Conservation (phyloP, 1,140 invertebrate species). For the Spodoptera frugiperda region DNA sequence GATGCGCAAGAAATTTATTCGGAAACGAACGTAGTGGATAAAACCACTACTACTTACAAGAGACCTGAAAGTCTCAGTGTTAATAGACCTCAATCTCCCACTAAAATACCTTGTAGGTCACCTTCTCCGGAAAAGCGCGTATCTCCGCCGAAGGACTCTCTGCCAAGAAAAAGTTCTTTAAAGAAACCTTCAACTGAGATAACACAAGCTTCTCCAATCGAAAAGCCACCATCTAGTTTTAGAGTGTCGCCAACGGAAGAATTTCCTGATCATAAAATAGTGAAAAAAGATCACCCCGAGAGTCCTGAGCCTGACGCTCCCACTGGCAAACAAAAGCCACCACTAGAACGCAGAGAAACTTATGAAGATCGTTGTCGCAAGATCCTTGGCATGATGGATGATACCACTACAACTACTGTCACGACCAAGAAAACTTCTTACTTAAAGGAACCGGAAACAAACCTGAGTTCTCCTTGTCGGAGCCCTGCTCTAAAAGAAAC, state of each 20-base stretch:
- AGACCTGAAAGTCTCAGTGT: constrained; percentile 56
- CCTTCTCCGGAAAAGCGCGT: constrained; percentile 74
- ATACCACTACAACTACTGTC: constrained; percentile 63
- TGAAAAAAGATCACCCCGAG: constrained; percentile 70
- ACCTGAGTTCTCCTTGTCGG: constrained; percentile 63
- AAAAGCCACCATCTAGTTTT: constrained; percentile 79
- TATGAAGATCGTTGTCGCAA: constrained; percentile 90
- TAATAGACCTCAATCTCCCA: constrained; percentile 64
- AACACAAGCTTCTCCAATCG: constrained; percentile 66
- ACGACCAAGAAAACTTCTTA: constrained; percentile 57
- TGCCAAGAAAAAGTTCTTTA: constrained; percentile 83
- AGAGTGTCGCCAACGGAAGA: constrained; percentile 71
- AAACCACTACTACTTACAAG: constrained; percentile 50
- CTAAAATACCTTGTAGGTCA: constrained; percentile 79
- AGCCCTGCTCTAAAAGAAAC: constrained; percentile 66
- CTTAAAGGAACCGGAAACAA: constrained; percentile 54
- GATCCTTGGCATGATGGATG: constrained; percentile 88
- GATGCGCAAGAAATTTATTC: constrained; percentile 65
- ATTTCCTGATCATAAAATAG: constrained; percentile 62
- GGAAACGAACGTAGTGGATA: constrained; percentile 52
- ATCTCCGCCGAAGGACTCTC: constrained; percentile 64
- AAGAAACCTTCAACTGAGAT: constrained; percentile 75
- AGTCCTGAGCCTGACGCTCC: constrained; percentile 50
- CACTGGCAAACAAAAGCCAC: constrained; percentile 72
- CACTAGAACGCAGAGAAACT: constrained; percentile 88